Percentiles rank a stretch among this genome's conserved stretches.
These are phyloP conservation scores for Tipula vernalis DNA, from an alignment of 2,888 invertebrate genomes.

Conservation along the genomic window DNA sequence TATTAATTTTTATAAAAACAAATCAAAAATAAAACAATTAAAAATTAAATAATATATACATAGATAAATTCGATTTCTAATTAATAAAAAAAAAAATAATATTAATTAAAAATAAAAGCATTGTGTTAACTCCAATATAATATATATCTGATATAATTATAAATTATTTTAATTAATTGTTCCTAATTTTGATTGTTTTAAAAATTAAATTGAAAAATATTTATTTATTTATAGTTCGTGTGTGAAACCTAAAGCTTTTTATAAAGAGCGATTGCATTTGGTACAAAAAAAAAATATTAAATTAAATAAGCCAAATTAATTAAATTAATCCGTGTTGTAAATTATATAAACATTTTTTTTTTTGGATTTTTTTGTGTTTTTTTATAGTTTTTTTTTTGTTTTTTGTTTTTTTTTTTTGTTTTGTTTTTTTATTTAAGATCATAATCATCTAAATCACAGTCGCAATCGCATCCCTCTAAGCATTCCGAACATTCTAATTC, in stretches of 20 bases:
- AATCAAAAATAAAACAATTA: background rate
- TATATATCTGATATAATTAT: background rate
- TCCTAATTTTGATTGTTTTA: background rate
- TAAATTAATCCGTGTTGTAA: background rate
- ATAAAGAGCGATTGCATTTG: background rate
- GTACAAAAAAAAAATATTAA: background rate
- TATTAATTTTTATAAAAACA: background rate
- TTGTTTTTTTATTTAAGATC: slow-evolving; percentile 16
- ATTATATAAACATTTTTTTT: background rate
- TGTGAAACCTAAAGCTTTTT: background rate
- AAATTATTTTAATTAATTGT: background rate
- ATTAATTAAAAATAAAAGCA: background rate
- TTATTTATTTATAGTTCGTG: background rate
- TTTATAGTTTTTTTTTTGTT: background rate
- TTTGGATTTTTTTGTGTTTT: background rate
- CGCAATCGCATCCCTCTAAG: slow-evolving; percentile 36
- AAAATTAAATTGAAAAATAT: background rate
- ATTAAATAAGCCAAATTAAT: background rate
- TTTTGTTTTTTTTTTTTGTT: background rate
- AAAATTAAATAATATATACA: background rate
- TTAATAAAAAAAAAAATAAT: background rate
- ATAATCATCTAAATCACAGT: slow-evolving; percentile 28
- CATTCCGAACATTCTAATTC: slow-evolving; percentile 36
- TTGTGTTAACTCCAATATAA: background rate
- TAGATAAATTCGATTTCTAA: background rate